Percentiles rank a stretch among this genome's conserved stretches.
These are phyloP conservation scores for Conistra vaccinii DNA, from an alignment of 2,888 invertebrate species.

Conservation along the genomic window DNA sequence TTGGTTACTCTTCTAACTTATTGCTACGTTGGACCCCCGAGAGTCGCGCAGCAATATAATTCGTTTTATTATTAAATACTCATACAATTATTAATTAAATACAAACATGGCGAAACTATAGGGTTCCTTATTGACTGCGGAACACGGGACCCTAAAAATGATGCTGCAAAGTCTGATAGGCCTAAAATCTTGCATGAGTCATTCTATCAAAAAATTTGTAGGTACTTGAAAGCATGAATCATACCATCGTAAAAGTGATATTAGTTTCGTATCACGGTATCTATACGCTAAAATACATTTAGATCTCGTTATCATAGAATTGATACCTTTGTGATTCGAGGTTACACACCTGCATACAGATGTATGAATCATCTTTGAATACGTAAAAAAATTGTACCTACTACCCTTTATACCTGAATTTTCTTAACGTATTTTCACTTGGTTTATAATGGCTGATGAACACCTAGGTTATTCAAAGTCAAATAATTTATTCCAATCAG, in stretches of 20 bases:
- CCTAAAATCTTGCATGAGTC: slow-evolving; percentile 17
- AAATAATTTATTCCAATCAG: no score
- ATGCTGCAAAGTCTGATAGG: slow-evolving; percentile 1
- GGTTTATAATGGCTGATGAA: not conserved
- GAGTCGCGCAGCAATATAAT: no score
- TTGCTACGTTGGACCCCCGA: no score
- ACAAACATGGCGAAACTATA: no score
- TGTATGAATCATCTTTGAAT: slow-evolving; percentile 30
- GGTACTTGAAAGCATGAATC: slow-evolving; percentile 24
- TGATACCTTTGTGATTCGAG: slow-evolving; percentile 16
- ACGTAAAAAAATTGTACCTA: not conserved
- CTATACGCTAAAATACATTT: slow-evolving; percentile 19
- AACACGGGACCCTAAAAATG: no score
- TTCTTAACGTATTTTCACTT: not conserved
- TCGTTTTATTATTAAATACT: no score
- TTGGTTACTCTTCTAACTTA: no score
- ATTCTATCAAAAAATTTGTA: not conserved
- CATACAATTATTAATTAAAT: no score
- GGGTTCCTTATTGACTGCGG: no score
- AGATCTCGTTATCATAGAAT: slow-evolving; percentile 34
- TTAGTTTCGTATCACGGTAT: slow-evolving; percentile 28
- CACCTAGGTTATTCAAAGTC: no score
- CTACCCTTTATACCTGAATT: not conserved
- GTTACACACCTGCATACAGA: not conserved
- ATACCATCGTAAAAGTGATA: slow-evolving; percentile 40